Evolutionary conservation across 2,797 vertebrate genomes (phyloP).

Genomic region (Myotis findleyi): DNA sequence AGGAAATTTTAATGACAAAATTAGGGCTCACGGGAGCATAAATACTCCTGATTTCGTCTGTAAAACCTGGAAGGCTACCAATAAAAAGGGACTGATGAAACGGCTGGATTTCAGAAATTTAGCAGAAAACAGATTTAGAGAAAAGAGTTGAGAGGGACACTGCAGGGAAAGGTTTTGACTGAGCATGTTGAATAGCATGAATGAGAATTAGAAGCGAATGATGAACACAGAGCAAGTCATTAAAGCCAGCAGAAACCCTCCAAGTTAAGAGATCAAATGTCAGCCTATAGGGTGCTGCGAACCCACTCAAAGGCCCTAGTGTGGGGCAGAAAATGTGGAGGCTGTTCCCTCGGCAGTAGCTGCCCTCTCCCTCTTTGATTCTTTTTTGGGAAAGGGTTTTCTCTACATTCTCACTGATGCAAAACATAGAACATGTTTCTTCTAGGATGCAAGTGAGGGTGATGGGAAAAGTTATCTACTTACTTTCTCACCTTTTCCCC

Average conservation of each 20-base stretch:
- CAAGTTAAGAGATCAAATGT: not conserved
- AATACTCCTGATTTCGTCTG: not conserved
- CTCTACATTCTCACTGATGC: not conserved
- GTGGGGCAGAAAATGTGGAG: not conserved
- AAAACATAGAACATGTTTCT: not conserved
- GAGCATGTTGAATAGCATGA: not conserved
- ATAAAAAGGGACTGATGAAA: not conserved
- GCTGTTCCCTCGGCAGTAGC: not conserved
- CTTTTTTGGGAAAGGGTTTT: not conserved
- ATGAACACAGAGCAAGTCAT: not conserved
- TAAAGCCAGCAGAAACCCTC: not conserved
- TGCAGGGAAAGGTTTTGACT: not conserved
- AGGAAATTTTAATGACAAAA: conserved; percentile 48
- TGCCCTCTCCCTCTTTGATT: not conserved
- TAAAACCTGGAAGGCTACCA: conserved; percentile 18
- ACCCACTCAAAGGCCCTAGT: not conserved
- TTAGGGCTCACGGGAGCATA: not conserved
- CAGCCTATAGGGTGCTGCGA: not conserved
- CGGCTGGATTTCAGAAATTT: not conserved
- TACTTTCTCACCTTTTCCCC: conserved; percentile 31
- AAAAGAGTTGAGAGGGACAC: not conserved
- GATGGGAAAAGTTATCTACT: not conserved
- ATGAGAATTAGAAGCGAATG: not conserved
- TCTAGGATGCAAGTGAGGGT: not conserved
- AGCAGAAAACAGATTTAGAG: not conserved